A percentile compares a stretch with the other conserved stretches of the same genome.
phyloP scores from a whole-genome alignment of 2,888 invertebrate genomes.

The Norana najaformis region DNA sequence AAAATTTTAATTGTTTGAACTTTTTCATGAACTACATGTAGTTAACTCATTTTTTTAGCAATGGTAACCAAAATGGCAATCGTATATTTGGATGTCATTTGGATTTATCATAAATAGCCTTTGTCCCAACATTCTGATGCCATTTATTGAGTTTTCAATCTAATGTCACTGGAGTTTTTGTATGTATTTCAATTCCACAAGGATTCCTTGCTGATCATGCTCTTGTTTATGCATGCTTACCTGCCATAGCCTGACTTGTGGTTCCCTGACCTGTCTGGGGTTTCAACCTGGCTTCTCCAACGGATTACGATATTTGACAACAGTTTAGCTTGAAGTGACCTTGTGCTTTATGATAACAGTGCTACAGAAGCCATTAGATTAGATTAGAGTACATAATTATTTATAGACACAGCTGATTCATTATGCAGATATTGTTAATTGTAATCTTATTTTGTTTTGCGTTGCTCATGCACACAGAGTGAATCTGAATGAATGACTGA shows the following conservation, averaged over 20 bases:
- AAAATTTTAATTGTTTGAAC: not conserved
- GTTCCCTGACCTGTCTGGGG: not conserved
- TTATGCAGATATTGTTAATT: slow-evolving; percentile 3
- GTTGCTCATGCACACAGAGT: not conserved
- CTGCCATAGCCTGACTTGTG: not conserved
- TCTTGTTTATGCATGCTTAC: not conserved
- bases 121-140: not conserved
- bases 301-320: not conserved
- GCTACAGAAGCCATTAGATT: no score
- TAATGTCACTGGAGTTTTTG: no score
- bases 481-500: not conserved
- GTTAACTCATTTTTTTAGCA: not conserved
- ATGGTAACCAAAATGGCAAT: not conserved
- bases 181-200: not conserved
- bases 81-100: not conserved
- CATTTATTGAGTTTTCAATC: not conserved
- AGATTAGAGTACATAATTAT: not conserved
- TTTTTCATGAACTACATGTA: not conserved
- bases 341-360: no score
- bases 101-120: not conserved
- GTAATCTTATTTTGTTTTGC: not conserved
- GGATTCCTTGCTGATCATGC: not conserved
- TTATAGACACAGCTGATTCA: not conserved
- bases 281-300: not conserved
- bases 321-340: no score